Evolutionary conservation across 2,113 vertebrate species (phyloP).

Genomic region (Crypturellus undulatus): DNA sequence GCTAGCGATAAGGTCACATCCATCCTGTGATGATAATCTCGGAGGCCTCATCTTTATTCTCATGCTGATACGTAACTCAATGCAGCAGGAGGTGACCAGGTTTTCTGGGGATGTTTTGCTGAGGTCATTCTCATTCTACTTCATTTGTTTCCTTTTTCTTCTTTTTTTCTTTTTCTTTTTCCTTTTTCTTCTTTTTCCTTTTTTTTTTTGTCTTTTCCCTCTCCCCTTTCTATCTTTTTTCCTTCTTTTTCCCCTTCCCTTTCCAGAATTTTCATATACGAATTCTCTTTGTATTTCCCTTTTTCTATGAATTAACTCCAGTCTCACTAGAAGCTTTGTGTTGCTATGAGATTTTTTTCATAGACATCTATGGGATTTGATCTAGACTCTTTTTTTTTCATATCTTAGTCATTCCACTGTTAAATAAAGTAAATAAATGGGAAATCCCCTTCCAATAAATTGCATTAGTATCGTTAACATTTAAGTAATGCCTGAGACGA

Average conservation of each 20-base stretch:
- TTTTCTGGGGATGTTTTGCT: not conserved
- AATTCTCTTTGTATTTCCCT: not conserved
- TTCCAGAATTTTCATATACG: not conserved
- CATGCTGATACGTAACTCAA: not conserved
- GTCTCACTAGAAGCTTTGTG: not conserved
- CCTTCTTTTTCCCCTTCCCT: no score
- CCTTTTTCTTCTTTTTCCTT: no score
- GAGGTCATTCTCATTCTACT: not conserved
- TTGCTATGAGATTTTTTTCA: not conserved
- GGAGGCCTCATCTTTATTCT: constrained; percentile 1
- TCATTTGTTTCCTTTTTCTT: not conserved
- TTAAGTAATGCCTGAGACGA: not conserved
- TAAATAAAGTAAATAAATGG: not conserved
- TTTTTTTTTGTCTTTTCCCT: not conserved
- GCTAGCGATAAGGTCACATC: not conserved
- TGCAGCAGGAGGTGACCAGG: not conserved
- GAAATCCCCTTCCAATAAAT: not conserved
- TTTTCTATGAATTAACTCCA: not conserved
- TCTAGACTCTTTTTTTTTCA: not conserved
- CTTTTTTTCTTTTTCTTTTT: not conserved
- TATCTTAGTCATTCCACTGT: not conserved
- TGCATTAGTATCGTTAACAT: not conserved
- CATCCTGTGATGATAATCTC: not conserved
- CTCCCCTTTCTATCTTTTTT: not conserved
- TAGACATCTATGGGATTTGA: not conserved